A percentile compares a stretch with the other conserved stretches of the same genome.
Evolutionary conservation across 2,797 vertebrate species (phyloP).

Genomic region (Esox masquinongy): DNA sequence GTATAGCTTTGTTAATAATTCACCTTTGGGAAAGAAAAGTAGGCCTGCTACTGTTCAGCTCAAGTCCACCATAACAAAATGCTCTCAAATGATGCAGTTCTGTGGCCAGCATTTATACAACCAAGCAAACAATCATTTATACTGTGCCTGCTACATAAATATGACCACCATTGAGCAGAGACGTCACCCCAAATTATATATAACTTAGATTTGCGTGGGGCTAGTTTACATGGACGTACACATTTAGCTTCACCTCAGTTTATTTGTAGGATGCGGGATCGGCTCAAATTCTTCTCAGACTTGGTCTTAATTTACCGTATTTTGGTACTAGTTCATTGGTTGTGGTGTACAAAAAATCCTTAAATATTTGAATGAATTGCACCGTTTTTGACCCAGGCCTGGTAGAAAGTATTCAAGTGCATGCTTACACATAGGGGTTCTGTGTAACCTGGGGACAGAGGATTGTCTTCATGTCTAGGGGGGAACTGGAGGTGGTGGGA

Average conservation of each 20-base stretch:
- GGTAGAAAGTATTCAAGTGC: not conserved
- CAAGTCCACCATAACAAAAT: constrained; percentile 61
- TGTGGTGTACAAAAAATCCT: too few species aligned
- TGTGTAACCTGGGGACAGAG: constrained; percentile 75
- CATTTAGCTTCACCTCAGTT: not conserved
- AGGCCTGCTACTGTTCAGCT: constrained; percentile 18
- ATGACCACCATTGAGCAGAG: not conserved
- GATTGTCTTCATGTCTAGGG: constrained; percentile 66
- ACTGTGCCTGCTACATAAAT: not conserved
- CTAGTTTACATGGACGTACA: constrained; percentile 1
- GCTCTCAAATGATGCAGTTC: not conserved
- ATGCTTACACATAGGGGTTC: constrained; percentile 83
- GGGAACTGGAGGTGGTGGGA: constrained; percentile 69
- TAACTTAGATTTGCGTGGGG: not conserved
- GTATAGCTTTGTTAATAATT: constrained; percentile 65
- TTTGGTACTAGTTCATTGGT: not conserved
- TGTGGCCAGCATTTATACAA: not conserved
- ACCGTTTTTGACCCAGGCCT: not conserved
- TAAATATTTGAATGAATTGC: not conserved
- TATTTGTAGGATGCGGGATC: not conserved
- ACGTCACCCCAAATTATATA: not conserved
- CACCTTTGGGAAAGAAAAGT: constrained; percentile 48
- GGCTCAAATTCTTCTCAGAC: not conserved
- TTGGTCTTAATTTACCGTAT: not conserved
- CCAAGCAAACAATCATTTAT: too few species aligned